Percentiles rank a stretch among this genome's conserved stretches.
phyloP scores from a whole-genome alignment of 2,797 vertebrate genomes.

The Apogon hyalosoma region DNA sequence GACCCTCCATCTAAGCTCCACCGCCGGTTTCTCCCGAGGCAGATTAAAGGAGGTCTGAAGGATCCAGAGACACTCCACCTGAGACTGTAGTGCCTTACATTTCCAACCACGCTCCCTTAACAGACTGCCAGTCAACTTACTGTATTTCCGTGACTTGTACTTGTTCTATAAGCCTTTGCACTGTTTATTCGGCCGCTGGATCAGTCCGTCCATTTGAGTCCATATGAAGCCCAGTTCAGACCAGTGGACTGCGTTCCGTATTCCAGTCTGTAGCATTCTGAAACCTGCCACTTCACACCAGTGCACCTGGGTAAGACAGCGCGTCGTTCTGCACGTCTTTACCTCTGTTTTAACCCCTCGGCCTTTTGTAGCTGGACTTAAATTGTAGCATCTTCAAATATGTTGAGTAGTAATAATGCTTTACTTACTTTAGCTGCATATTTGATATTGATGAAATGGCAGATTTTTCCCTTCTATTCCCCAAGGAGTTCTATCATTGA shows the following conservation, averaged over 20 bases:
- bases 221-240: slow-evolving; percentile 7
- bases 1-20: slow-evolving; percentile 13
- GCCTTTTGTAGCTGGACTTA: no score
- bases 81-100: slow-evolving; percentile 87
- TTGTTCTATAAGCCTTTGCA: slow-evolving; percentile 59
- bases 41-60: slow-evolving; percentile 38
- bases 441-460: no score
- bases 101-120: slow-evolving; percentile 71
- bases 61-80: slow-evolving; percentile 55
- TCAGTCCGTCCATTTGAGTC: slow-evolving; percentile 18
- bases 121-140: slow-evolving; percentile 63
- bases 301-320: background rate
- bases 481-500: no score
- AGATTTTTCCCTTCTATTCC: no score
- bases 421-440: no score
- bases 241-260: no score
- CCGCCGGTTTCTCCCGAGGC: slow-evolving; percentile 19
- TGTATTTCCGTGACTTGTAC: slow-evolving; percentile 49
- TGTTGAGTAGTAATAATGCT: no score
- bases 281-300: background rate
- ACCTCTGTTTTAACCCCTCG: no score
- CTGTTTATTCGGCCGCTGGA: slow-evolving; percentile 27
- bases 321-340: no score
- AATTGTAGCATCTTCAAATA: no score
- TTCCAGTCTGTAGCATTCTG: background rate